Percentiles rank a stretch among this genome's conserved stretches.
phyloP scores from a whole-genome alignment of 92 coral and sea anemone species.

The Chrysogorgia sp. region DNA sequence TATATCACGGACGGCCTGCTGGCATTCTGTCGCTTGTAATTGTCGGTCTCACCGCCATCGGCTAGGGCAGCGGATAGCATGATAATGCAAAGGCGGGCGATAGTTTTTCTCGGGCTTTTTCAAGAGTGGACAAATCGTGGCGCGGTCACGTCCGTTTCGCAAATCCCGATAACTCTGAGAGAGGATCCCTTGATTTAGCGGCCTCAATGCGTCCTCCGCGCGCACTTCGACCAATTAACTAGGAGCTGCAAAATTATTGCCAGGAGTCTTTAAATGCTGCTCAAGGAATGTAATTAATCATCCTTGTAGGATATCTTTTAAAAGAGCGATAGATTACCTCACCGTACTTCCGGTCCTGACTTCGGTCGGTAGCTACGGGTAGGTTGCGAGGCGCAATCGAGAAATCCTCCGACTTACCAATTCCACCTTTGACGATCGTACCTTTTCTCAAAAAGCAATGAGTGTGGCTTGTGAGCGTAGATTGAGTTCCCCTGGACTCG shows the following conservation, averaged over 20 bases:
- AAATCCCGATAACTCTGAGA: background rate
- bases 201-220: no score
- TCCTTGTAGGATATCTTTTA: background rate
- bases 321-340: background rate
- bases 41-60: slow-evolving; percentile 1
- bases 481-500: background rate
- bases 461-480: background rate
- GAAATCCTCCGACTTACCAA: no score
- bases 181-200: no score
- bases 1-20: slow-evolving; percentile 29
- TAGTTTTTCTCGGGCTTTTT: background rate
- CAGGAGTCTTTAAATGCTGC: slow-evolving; percentile 32
- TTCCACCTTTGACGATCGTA: no score
- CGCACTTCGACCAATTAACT: no score
- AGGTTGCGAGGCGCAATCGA: no score
- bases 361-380: background rate
- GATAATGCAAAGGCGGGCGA: background rate
- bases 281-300: slow-evolving; percentile 41
- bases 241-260: background rate
- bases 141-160: background rate
- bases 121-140: no score
- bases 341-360: background rate
- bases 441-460: background rate
- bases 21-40: background rate
- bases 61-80: slow-evolving; percentile 3